These are phyloP conservation scores for Dysidea cf. avara DNA, from an alignment of 37 sponge, comb jelly and placozoan genomes.

Conservation along the genomic window DNA sequence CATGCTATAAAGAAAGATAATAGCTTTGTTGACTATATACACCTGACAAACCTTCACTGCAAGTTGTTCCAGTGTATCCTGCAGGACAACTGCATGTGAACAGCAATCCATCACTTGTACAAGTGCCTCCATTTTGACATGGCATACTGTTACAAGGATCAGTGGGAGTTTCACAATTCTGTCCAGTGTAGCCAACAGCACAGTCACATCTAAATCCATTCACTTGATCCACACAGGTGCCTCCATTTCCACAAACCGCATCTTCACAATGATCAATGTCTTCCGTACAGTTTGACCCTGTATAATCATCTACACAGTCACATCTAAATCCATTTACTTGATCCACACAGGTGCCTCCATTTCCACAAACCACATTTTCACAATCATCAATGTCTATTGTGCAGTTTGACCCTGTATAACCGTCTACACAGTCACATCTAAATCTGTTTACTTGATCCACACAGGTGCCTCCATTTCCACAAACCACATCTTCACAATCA, in stretches of 20 bases:
- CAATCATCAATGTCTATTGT: conserved; percentile 59
- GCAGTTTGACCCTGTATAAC: conserved; percentile 60
- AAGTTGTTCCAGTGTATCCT: conserved; percentile 33
- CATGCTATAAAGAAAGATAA: no score
- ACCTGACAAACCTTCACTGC: no score
- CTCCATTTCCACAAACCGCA: conserved; percentile 56
- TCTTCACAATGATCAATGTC: conserved; percentile 41
- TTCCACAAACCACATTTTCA: conserved; percentile 29
- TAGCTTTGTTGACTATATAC: no score
- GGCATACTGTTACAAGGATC: conserved; percentile 11
- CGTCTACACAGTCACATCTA: conserved; percentile 45
- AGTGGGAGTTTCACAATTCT: no score
- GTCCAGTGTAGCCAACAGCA: no score
- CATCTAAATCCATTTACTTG: conserved; percentile 35
- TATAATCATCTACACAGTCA: conserved; percentile 54
- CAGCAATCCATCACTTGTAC: background rate
- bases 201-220: conserved; percentile 14
- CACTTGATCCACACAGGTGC: conserved; percentile 43
- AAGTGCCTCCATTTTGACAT: conserved; percentile 44
- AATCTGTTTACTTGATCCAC: conserved; percentile 21
- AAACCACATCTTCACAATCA: conserved; percentile 36
- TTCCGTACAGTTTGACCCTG: conserved; percentile 59
- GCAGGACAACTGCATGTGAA: conserved; percentile 40
- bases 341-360: conserved; percentile 50
- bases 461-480: conserved; percentile 41